Base-by-base conservation (phyloP, 53 echinoderm and acorn worm genomes). In the Hippasteria phrygiana region DNA sequence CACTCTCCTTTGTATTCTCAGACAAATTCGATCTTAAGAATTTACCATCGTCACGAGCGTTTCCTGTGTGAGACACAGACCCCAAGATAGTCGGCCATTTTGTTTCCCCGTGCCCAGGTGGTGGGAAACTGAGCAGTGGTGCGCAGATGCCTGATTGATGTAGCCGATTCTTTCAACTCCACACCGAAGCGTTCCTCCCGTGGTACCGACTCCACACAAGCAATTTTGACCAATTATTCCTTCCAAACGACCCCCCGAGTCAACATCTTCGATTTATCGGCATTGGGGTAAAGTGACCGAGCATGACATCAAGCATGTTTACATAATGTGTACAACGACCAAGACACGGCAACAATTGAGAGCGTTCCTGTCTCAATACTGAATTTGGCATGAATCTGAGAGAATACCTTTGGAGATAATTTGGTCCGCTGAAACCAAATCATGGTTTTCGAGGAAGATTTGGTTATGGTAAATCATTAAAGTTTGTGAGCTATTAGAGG, bases 381-480 rank as follows among this genome's bases (percentile, higher is more conserved):
- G 54, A 20, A 54, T 20, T 16, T 17, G 3, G 14, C 12, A 54
- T 54, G 4, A 54, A 3, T 0, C 54, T 12, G 54, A 54, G 46
- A 11, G 11, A 5, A 7, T 5, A 7, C 11, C 18, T 54, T 54
- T 54, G 3, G 18, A 20, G 3, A 16, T 10, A 54, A 16, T 10
- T 54, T 16, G 17, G 54, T 1, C 54, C 3, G 13, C 54, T 16
- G 14, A 4, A 54, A 54, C 54, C 13, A 71, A 7, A 38, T n/a
- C 59, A 71, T 71, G 71, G 71, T 71, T 10, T 71, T 71, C 39
- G 71, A 37, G 71, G 71, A 71, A 31, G 71, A 71, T 0, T 71
- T 71, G 71, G 71, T 71, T 14, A 71, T 54, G 54, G 54, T 54
- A 17, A 54, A 20, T 16, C 0, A 54, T 54, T 10, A n/a, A n/a